Evolutionary conservation across 2,888 invertebrate genomes (phyloP).

Genomic region (Hipparchia sbordonii): DNA sequence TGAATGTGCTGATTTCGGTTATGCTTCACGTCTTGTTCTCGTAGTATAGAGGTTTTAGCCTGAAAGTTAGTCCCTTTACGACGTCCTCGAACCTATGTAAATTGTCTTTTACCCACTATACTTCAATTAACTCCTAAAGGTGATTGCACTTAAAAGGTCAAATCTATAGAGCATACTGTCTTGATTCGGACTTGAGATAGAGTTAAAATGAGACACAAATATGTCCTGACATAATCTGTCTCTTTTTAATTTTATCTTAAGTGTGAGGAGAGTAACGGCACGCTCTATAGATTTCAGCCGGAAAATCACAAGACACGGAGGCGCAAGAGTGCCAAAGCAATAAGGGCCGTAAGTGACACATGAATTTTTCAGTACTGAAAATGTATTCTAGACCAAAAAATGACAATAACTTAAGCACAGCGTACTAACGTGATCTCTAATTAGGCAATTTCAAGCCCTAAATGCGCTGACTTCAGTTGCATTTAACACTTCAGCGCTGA

Average conservation of each 20-base stretch:
- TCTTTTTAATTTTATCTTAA: neutral
- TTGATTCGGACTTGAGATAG: neutral
- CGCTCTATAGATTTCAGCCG: neutral
- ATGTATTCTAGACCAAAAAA: neutral
- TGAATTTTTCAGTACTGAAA: neutral
- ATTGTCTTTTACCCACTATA: slow-evolving; percentile 50
- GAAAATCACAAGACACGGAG: neutral
- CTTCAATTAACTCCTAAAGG: slow-evolving; percentile 44
- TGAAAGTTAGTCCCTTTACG: slow-evolving; percentile 54
- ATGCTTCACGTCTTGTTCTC: slow-evolving; percentile 55
- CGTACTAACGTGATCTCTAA: neutral
- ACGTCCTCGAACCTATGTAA: slow-evolving; percentile 57
- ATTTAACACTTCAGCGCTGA: neutral
- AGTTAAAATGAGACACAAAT: neutral
- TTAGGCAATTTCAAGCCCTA: neutral
- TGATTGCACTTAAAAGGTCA: neutral
- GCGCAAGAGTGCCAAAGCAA: neutral
- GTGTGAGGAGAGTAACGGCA: neutral
- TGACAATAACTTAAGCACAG: neutral
- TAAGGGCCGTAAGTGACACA: neutral
- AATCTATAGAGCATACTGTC: too few relatives aligned
- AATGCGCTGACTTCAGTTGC: neutral
- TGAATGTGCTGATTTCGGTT: slow-evolving; percentile 38
- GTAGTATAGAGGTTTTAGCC: slow-evolving; percentile 62
- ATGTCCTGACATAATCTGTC: neutral